These are phyloP conservation scores for Acrocephalus scirpaceus DNA, from an alignment of 2,797 vertebrate genomes.

Conservation along the genomic window DNA sequence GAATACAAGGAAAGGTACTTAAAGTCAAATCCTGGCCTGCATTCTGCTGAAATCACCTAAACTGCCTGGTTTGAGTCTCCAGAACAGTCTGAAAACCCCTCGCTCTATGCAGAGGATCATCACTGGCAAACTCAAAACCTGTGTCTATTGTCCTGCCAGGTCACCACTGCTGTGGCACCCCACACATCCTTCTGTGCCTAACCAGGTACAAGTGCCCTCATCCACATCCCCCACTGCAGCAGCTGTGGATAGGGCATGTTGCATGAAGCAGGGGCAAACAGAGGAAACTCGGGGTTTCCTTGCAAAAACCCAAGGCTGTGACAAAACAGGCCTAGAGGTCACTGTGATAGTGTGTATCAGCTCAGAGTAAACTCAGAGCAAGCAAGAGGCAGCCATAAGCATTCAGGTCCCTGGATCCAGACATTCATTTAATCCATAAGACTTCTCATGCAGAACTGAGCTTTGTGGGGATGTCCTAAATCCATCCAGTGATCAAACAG, in stretches of 20 bases:
- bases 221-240: not conserved
- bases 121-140: not conserved
- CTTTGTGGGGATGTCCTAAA: not conserved
- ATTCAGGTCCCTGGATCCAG: not conserved
- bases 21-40: not conserved
- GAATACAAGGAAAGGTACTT: not conserved
- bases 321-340: fast-evolving
- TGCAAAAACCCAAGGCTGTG: not conserved
- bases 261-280: not conserved
- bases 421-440: not conserved
- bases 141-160: not conserved
- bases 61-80: not conserved
- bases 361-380: not conserved
- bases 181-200: fast-evolving
- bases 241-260: not conserved
- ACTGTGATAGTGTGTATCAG: not conserved
- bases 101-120: fast-evolving
- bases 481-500: not conserved
- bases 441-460: not conserved
- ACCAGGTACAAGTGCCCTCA: not conserved
- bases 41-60: not conserved
- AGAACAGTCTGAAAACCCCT: not conserved
- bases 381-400: not conserved
- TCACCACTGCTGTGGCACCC: fast-evolving
- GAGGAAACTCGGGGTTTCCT: not conserved